These are phyloP conservation scores for Lordiphosa mommai DNA, from an alignment of 1,140 invertebrate species.

Conservation along the genomic window DNA sequence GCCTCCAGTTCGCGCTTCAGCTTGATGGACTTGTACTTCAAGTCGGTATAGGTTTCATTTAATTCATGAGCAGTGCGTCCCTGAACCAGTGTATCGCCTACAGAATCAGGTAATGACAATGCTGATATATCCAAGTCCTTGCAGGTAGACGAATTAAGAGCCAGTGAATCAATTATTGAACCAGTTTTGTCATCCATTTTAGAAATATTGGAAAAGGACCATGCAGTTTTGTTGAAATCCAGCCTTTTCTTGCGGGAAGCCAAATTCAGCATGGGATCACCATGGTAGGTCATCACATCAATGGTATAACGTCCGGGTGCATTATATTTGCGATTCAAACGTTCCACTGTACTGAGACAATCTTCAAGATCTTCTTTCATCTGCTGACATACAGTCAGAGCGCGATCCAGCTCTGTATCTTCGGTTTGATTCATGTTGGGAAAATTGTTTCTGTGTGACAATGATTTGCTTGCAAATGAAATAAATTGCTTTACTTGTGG, in stretches of 20 bases:
- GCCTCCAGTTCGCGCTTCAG: conserved; percentile 37
- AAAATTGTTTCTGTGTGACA: background rate
- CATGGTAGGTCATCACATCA: background rate
- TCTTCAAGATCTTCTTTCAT: conserved; percentile 23
- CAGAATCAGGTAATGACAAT: no score
- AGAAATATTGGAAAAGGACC: no score
- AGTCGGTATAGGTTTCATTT: conserved; percentile 29
- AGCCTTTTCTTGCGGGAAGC: no score
- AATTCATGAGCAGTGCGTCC: conserved; percentile 28
- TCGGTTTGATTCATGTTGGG: conserved; percentile 11
- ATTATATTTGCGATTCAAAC: conserved; percentile 38
- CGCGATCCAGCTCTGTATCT: conserved; percentile 33
- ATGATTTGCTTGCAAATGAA: conserved; percentile 1
- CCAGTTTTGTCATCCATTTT: no score
- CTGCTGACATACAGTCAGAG: conserved; percentile 24
- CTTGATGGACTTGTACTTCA: conserved; percentile 48
- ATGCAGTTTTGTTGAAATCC: no score
- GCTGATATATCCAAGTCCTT: no score
- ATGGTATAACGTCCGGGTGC: conserved; percentile 22
- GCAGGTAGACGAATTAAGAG: no score
- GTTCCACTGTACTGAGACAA: conserved; percentile 30
- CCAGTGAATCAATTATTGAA: no score
- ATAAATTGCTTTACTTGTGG: background rate
- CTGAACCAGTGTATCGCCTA: no score
- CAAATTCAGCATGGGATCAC: background rate